A percentile compares a stretch with the other conserved stretches of the same genome.
Evolutionary conservation across 2,113 vertebrate species (phyloP).

Genomic region (Cyprinodon variegatus): DNA sequence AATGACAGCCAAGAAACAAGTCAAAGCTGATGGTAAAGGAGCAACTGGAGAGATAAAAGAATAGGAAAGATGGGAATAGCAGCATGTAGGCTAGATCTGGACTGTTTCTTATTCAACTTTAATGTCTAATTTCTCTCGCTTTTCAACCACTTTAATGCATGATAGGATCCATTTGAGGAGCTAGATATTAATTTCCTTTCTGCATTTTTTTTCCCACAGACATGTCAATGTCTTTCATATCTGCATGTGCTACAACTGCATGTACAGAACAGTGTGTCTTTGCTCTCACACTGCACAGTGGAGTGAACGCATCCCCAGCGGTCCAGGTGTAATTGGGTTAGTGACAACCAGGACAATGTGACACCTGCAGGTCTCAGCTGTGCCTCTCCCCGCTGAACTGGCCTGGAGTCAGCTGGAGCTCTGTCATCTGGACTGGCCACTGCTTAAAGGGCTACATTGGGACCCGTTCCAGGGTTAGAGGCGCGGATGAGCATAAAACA

Average conservation of each 20-base stretch:
- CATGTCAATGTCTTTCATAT: slow-evolving; percentile 7
- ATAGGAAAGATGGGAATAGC: slow-evolving; percentile 20
- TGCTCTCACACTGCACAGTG: slow-evolving; percentile 28
- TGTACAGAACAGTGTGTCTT: slow-evolving; percentile 8
- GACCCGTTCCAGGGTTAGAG: slow-evolving; percentile 49
- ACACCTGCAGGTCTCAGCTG: slow-evolving; percentile 75
- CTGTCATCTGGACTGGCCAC: slow-evolving; percentile 64
- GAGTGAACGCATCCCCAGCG: slow-evolving; percentile 37
- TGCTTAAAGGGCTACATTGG: slow-evolving; percentile 43
- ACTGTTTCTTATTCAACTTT: slow-evolving; percentile 47
- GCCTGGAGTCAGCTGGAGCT: slow-evolving; percentile 70
- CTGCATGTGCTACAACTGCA: slow-evolving; percentile 15
- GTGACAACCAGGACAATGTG: slow-evolving; percentile 76
- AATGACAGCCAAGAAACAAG: slow-evolving; percentile 7
- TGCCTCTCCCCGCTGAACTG: slow-evolving; percentile 60
- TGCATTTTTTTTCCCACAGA: slow-evolving; percentile 15
- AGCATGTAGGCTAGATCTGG: slow-evolving; percentile 21
- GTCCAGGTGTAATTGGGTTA: slow-evolving; percentile 76
- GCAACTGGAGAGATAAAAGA: slow-evolving; percentile 27
- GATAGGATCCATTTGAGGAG: slow-evolving; percentile 51
- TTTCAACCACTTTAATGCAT: slow-evolving; percentile 48
- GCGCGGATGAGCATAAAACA: slow-evolving; percentile 23
- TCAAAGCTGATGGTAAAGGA: slow-evolving; percentile 34
- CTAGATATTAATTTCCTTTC: slow-evolving; percentile 57
- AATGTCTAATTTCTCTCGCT: slow-evolving; percentile 43